Evolutionary conservation across 2,888 invertebrate genomes (phyloP).

Genomic region (Euproctis similis): DNA sequence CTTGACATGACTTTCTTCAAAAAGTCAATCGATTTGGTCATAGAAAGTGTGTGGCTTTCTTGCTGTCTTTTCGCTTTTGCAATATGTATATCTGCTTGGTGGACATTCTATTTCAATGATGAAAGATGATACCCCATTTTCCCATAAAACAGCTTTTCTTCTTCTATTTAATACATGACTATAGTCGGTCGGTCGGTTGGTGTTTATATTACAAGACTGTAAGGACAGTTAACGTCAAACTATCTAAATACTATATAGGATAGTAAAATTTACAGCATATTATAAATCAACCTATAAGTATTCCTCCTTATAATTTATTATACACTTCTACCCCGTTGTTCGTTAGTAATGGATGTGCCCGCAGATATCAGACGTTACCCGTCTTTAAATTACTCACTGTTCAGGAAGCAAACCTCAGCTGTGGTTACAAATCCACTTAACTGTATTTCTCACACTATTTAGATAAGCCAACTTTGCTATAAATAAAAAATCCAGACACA

Average conservation of each 20-base stretch:
- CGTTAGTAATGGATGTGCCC: slow-evolving; percentile 65
- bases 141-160: too few relatives aligned
- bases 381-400: slow-evolving; percentile 68
- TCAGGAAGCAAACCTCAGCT: slow-evolving; percentile 59
- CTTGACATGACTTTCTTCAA: too few relatives aligned
- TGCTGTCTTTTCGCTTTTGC: too few relatives aligned
- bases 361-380: slow-evolving; percentile 62
- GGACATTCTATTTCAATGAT: too few relatives aligned
- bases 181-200: too few relatives aligned
- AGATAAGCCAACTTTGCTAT: slow-evolving; percentile 48
- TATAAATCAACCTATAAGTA: slow-evolving; percentile 68
- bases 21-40: too few relatives aligned
- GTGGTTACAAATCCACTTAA: slow-evolving; percentile 62
- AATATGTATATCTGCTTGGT: too few relatives aligned
- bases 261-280: slow-evolving; percentile 52
- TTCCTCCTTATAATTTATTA: slow-evolving; percentile 63
- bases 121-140: too few relatives aligned
- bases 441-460: slow-evolving; percentile 61
- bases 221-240: slow-evolving; percentile 13
- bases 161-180: too few relatives aligned
- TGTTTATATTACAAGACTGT: slow-evolving; percentile 10
- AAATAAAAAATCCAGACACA: slow-evolving; percentile 56
- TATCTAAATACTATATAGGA: slow-evolving; percentile 29
- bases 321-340: slow-evolving; percentile 55
- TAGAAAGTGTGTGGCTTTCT: too few relatives aligned